A percentile compares a stretch with the other conserved stretches of the same genome.
These are phyloP conservation scores for Campylomormyrus tamandua DNA, from an alignment of 2,113 vertebrate genomes.

Conservation along the genomic window DNA sequence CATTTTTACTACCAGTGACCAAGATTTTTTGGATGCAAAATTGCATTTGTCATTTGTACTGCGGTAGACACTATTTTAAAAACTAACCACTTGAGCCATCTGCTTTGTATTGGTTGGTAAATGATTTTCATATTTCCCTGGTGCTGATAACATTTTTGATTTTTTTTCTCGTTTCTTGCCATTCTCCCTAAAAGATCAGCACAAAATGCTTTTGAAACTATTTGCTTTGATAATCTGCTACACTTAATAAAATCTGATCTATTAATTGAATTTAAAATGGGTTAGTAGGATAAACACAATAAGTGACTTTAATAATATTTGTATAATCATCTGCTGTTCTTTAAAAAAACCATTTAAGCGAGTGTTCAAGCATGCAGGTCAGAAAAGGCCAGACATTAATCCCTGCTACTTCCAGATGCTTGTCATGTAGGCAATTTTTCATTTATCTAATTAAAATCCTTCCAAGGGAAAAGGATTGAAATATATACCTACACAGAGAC, in stretches of 20 bases:
- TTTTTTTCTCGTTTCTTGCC: neutral
- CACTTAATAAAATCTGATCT: neutral
- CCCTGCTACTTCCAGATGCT: neutral
- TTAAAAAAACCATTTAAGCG: neutral
- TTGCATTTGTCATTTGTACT: neutral
- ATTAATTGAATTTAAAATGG: neutral
- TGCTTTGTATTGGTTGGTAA: neutral
- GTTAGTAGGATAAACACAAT: neutral
- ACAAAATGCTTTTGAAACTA: neutral
- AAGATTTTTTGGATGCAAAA: conserved; percentile 2
- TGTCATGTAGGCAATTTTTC: neutral
- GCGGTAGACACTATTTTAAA: neutral
- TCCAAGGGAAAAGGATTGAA: neutral
- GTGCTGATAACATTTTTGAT: neutral
- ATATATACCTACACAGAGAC: neutral
- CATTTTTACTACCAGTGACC: neutral
- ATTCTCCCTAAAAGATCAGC: neutral
- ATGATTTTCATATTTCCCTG: neutral
- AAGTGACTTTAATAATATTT: neutral
- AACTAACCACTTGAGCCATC: neutral
- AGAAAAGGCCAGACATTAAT: neutral
- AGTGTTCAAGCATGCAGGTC: neutral
- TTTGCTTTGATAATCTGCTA: neutral
- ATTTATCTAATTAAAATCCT: neutral
- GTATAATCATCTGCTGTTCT: neutral